Percentiles rank a stretch among this genome's conserved stretches.
Conservation (phyloP, 2,888 invertebrate genomes). For the Calameuta idolon region DNA sequence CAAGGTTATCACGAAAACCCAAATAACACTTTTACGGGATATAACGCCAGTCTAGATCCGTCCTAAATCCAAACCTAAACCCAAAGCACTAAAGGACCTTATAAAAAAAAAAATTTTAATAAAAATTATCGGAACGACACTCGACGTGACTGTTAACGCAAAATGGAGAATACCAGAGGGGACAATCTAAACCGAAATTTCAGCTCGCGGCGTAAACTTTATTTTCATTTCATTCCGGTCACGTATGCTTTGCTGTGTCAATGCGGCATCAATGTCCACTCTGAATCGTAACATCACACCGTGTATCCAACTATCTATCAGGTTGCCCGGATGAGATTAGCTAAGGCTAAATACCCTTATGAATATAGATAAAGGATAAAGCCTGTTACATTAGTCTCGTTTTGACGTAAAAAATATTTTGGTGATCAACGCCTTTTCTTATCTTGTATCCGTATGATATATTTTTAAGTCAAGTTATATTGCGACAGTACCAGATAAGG, state of each 20-base stretch:
- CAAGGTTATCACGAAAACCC: neutral
- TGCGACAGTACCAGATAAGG: no score
- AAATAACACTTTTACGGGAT: neutral
- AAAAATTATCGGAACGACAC: no score
- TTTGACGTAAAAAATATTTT: neutral
- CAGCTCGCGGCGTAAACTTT: neutral
- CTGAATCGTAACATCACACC: neutral
- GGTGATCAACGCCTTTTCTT: no score
- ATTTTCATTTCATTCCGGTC: neutral
- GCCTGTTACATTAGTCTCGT: neutral
- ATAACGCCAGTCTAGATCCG: neutral
- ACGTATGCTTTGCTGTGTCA: neutral
- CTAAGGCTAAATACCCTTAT: neutral
- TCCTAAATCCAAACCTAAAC: neutral
- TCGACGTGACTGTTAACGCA: no score
- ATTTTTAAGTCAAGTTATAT: no score
- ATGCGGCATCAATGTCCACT: neutral
- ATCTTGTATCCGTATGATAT: no score
- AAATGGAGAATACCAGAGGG: no score
- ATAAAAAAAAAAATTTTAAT: no score
- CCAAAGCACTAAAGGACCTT: no score
- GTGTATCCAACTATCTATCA: neutral
- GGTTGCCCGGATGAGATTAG: neutral
- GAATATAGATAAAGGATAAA: neutral
- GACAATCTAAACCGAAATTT: neutral